A percentile compares a stretch with the other conserved stretches of the same genome.
These are phyloP conservation scores for Bryconaethiops microstoma DNA, from an alignment of 2,797 vertebrate species.

Conservation along the genomic window DNA sequence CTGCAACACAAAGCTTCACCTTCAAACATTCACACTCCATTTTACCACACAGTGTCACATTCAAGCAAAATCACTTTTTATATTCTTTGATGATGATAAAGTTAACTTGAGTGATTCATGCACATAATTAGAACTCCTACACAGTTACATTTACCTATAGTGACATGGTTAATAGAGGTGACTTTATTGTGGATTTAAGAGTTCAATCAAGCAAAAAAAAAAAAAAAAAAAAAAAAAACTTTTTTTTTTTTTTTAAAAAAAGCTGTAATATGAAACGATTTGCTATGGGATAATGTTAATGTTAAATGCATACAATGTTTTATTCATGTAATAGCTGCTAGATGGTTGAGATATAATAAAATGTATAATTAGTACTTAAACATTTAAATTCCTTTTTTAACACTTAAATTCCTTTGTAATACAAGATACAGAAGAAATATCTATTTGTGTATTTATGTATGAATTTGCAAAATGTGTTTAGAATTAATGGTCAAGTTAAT, in stretches of 20 bases:
- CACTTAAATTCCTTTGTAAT: no score
- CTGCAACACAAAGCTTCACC: conserved; percentile 72
- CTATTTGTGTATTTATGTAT: background rate
- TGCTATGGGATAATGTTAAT: conserved; percentile 7
- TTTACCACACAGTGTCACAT: background rate
- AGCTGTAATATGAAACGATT: background rate
- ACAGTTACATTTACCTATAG: background rate
- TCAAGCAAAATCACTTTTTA: background rate
- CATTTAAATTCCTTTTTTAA: no score
- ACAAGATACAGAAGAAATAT: background rate
- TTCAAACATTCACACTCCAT: conserved; percentile 15
- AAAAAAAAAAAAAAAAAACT: background rate
- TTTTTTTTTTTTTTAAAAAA: no score
- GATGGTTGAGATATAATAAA: no score
- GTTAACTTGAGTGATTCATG: background rate
- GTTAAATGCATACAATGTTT: background rate
- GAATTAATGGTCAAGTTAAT: background rate
- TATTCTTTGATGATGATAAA: background rate
- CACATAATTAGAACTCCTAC: background rate
- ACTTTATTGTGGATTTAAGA: background rate
- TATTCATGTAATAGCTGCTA: no score
- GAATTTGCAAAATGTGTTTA: background rate
- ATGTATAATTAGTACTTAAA: no score
- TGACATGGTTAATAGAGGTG: background rate
- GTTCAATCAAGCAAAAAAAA: background rate